A percentile compares a stretch with the other conserved stretches of the same genome.
phyloP scores from a whole-genome alignment of 2,888 invertebrate species.

The Byasa hedistus region DNA sequence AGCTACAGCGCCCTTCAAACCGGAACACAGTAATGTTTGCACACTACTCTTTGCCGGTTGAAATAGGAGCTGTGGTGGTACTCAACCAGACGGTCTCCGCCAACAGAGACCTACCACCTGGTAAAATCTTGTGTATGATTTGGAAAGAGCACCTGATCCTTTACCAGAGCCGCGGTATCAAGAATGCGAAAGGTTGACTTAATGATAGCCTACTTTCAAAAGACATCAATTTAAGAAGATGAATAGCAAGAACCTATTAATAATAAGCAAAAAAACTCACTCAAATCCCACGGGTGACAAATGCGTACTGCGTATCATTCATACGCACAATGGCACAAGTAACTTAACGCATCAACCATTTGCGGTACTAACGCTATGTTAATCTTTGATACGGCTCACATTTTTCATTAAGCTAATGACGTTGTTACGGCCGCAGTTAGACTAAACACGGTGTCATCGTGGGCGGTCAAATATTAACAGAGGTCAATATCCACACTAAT shows the following conservation, averaged over 20 bases:
- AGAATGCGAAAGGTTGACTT: too few species aligned
- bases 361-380: slow-evolving; percentile 41
- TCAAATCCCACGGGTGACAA: neutral
- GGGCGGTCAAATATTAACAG: slow-evolving; percentile 25
- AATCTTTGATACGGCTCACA: slow-evolving; percentile 41
- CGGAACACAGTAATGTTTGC: too few species aligned
- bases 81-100: too few species aligned
- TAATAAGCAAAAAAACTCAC: neutral
- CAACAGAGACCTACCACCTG: too few species aligned
- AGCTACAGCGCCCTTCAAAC: too few species aligned
- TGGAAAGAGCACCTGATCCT: too few species aligned
- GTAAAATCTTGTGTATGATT: too few species aligned
- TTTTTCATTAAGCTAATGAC: slow-evolving; percentile 32
- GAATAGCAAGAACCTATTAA: neutral
- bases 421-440: slow-evolving; percentile 41
- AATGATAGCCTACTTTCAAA: too few species aligned
- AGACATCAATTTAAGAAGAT: too few species aligned
- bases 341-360: slow-evolving; percentile 45
- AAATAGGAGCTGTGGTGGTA: too few species aligned
- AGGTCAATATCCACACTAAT: slow-evolving; percentile 21
- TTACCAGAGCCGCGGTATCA: too few species aligned
- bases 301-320: slow-evolving; percentile 6
- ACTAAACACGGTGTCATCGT: slow-evolving; percentile 51
- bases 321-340: slow-evolving; percentile 27
- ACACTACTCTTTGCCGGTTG: too few species aligned